Conservation (phyloP, 64 coral and sea anemone genomes). For the Dendronephthya gigantea region DNA sequence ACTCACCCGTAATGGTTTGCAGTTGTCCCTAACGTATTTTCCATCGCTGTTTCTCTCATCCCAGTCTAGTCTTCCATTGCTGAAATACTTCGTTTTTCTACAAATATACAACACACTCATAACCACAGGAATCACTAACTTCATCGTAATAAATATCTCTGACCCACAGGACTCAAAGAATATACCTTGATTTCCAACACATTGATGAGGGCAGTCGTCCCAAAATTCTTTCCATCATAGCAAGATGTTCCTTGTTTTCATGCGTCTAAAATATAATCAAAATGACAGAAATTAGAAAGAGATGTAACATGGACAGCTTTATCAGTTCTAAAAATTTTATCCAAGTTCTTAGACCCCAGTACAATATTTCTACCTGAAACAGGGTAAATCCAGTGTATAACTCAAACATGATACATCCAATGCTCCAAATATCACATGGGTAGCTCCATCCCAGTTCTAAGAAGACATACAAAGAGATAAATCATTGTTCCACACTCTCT, state of each 20-base stretch:
- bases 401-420: constrained; percentile 96
- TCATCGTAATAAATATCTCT: no score
- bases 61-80: constrained; percentile 90
- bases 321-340: no score
- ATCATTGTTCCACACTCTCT: neutral
- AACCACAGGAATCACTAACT: no score
- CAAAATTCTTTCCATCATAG: constrained; percentile 99
- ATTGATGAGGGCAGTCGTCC: constrained; percentile 59
- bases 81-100: constrained; percentile 98
- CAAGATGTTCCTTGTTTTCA: constrained; percentile 93
- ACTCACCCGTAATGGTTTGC: constrained; percentile 73
- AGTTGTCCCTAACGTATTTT: constrained; percentile 93
- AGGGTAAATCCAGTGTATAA: constrained; percentile 90
- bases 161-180: no score
- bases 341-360: no score
- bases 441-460: constrained; percentile 90
- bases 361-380: constrained; percentile 63
- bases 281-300: neutral
- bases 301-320: neutral
- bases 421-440: constrained; percentile 88
- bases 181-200: constrained; percentile 83
- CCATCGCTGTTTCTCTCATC: constrained; percentile 73
- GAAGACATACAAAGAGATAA: neutral
- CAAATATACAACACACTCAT: neutral
- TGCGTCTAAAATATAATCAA: constrained; percentile 59